Percentiles rank a stretch among this genome's conserved stretches.
Evolutionary conservation across 92 coral and sea anemone genomes (phyloP).

Genomic region (Umimayanthus chanpuru): DNA sequence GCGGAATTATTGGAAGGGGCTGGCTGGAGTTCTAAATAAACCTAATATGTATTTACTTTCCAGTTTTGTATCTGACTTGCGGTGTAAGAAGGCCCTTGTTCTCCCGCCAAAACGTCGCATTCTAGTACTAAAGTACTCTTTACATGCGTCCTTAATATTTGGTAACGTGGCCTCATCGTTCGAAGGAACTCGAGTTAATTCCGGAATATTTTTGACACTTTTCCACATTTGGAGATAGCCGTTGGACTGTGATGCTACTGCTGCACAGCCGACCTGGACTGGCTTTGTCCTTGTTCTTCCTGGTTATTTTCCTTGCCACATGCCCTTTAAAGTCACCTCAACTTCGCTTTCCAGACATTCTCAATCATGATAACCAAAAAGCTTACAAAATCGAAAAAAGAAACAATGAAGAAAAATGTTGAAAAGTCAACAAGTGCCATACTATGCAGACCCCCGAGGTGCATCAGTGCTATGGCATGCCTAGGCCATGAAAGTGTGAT

Average conservation of each 20-base stretch:
- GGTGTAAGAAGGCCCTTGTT: conserved; percentile 52
- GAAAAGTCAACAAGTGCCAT: not conserved
- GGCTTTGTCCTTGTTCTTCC: conserved; percentile 1
- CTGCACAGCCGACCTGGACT: not conserved
- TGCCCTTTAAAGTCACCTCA: conserved; percentile 30
- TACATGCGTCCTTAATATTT: conserved; percentile 54
- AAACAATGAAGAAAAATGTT: not conserved
- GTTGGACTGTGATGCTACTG: conserved; percentile 59
- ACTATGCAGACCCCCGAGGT: not conserved
- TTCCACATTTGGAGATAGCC: conserved; percentile 64
- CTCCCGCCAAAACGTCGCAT: conserved; percentile 52
- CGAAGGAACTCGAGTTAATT: conserved; percentile 55
- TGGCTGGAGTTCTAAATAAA: conserved; percentile 19
- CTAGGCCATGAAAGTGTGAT: not conserved
- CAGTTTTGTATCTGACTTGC: conserved; percentile 55
- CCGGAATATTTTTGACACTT: conserved; percentile 60
- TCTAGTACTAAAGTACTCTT: conserved; percentile 30
- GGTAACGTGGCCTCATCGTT: conserved; percentile 38
- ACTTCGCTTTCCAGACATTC: conserved; percentile 22
- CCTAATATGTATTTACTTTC: conserved; percentile 54
- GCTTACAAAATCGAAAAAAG: not conserved
- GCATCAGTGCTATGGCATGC: conserved; percentile 10
- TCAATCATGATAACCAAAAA: not conserved
- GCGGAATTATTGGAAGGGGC: not conserved
- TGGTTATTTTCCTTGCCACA: conserved; percentile 17